Evolutionary conservation across 2,797 vertebrate species (phyloP).

Genomic region (Galago senegalensis): DNA sequence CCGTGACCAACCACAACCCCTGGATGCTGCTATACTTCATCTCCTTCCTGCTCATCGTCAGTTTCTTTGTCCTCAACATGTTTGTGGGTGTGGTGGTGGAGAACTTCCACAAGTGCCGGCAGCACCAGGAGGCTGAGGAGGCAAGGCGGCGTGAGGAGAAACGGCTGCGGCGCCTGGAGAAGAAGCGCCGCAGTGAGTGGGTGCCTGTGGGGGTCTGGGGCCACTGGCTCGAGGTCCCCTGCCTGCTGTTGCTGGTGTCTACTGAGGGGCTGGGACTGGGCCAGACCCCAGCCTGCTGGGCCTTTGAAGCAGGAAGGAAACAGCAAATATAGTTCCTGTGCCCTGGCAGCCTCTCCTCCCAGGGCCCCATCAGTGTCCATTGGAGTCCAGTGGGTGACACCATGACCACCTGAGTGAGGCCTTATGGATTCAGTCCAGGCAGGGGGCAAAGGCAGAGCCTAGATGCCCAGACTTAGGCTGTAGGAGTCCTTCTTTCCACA

Average conservation of each 20-base stretch:
- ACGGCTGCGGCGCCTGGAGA: constrained; percentile 95
- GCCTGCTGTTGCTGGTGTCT: fast-evolving
- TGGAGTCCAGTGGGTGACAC: background rate
- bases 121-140: constrained; percentile 93
- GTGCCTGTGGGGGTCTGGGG: fast-evolving
- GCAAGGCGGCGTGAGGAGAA: constrained; percentile 92
- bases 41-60: constrained; percentile 96
- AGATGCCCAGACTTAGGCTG: background rate
- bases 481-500: background rate
- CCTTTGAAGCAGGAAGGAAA: background rate
- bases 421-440: background rate
- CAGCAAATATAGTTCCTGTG: fast-evolving
- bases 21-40: constrained; percentile 97
- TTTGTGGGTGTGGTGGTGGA: constrained; percentile 96
- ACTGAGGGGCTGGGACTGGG: background rate
- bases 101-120: constrained; percentile 96
- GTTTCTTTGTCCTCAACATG: constrained; percentile 97
- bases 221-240: fast-evolving
- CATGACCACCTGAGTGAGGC: background rate
- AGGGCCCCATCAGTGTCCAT: background rate
- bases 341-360: background rate
- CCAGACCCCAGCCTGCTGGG: background rate
- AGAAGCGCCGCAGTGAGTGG: constrained; percentile 96
- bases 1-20: constrained; percentile 93
- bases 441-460: background rate